Evolutionary conservation across 2,113 vertebrate species (phyloP).

Genomic region (Anolis carolinensis): DNA sequence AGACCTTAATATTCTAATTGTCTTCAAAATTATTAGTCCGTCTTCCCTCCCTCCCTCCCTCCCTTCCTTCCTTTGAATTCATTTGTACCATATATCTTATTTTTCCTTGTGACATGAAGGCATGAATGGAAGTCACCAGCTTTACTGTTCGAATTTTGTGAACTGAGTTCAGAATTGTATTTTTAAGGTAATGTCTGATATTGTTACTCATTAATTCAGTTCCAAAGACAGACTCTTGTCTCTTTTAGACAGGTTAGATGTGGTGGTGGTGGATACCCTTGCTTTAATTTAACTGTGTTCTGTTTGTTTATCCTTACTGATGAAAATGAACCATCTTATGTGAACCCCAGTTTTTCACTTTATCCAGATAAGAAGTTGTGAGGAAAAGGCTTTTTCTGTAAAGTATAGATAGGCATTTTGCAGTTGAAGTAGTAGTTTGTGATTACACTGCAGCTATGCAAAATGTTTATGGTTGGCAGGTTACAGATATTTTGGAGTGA

Average conservation of each 20-base stretch:
- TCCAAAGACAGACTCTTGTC: background rate
- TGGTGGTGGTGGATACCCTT: background rate
- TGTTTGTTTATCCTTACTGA: background rate
- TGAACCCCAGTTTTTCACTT: slow-evolving; percentile 20
- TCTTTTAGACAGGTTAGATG: slow-evolving; percentile 1
- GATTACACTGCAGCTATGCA: slow-evolving; percentile 29
- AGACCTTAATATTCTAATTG: no score
- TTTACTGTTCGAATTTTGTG: background rate
- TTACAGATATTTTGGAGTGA: background rate
- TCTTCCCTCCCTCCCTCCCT: no score
- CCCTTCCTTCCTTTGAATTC: no score
- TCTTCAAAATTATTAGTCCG: no score
- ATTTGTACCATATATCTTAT: no score
- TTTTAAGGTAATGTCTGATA: background rate
- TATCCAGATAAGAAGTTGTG: slow-evolving; percentile 23
- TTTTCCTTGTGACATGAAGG: no score
- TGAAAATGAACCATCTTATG: slow-evolving; percentile 20
- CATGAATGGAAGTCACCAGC: background rate
- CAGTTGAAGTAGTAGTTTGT: background rate
- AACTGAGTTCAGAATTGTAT: background rate
- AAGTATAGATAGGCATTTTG: background rate
- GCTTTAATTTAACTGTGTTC: background rate
- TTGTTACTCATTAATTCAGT: background rate
- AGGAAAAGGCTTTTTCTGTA: slow-evolving; percentile 43
- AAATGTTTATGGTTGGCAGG: slow-evolving; percentile 19